Evolutionary conservation across 2,797 vertebrate species (phyloP), one percentile per base, ranked within the genome.

Genomic region (Crocidura indochinensis): DNA sequence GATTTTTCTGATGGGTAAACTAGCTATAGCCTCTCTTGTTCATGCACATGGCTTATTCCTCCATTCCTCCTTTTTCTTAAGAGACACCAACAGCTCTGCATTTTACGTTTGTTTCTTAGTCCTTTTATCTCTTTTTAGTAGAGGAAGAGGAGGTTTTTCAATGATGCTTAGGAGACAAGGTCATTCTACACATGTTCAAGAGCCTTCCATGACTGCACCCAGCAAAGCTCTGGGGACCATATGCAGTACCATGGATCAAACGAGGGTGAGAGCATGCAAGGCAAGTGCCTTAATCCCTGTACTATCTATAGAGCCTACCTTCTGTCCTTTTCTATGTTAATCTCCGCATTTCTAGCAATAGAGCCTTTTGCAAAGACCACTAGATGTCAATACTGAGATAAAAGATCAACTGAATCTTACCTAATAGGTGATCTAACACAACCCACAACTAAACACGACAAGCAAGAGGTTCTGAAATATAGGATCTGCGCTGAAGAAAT

Each of bases 1-100:
- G 46, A 86, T 94, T 92, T 95, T 74, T 91, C 91, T 49, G 49
- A 82, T 79, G 91, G 91, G 64, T 77, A 90, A 93, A 94, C 84
- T 76, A 92, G 92, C 71, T 0, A 22, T 12, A 83, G 74, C 9
- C 31, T 90, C n/a, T 44, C 27, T 6, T 47, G 91, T 47, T 60
- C 0, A 22, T 1, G 0, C 46, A 51, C n/a, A 12, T 8, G 64
- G 91, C 15, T 94, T 64, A 73, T 1, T 0, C 91, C 38, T 77
- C 77, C 87, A 74, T 53, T n/a, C n/a, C 19, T 11, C 51, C 73
- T 92, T 89, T 88, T 88, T 82, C 68, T 73, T 38, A 44, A 31
- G 6, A 93, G 67, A 24, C 83, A 44, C 17, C 86, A 67, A 96
- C 88, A 89, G 91, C 77, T 51, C 1, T 56, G 53, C 82, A n/a